Percentiles rank a stretch among this genome's conserved stretches.
Conservation (phyloP, 1,140 invertebrate genomes). For the Gonioctena quinquepunctata region DNA sequence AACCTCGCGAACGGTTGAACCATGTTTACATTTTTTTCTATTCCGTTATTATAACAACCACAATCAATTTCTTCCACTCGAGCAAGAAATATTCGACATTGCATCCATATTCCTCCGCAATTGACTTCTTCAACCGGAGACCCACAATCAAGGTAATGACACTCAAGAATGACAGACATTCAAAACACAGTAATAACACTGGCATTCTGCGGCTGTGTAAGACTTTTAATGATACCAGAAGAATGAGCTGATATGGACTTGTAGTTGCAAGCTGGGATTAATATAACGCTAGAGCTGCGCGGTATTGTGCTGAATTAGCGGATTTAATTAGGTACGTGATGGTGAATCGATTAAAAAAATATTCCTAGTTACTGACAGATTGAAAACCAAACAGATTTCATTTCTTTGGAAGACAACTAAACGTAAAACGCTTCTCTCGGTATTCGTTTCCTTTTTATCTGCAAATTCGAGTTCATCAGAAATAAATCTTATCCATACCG, state of each 20-base stretch:
- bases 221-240: background rate
- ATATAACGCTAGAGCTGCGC: background rate
- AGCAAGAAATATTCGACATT: background rate
- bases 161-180: background rate
- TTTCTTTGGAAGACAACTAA: too few species aligned
- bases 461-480: too few species aligned
- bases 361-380: too few species aligned
- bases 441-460: too few species aligned
- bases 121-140: background rate
- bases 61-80: too few species aligned
- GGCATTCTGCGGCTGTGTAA: background rate
- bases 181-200: background rate
- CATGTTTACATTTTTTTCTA: background rate
- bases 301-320: background rate
- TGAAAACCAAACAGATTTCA: too few species aligned
- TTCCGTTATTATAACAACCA: background rate
- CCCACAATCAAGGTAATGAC: background rate
- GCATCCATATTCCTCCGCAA: background rate
- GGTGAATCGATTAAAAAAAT: too few species aligned
- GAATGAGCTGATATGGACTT: background rate
- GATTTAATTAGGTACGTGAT: background rate
- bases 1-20: too few species aligned
- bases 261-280: background rate
- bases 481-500: too few species aligned
- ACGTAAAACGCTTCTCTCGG: too few species aligned